Evolutionary conservation across 2,888 invertebrate species (phyloP).

Genomic region (Oscheius sp.): DNA sequence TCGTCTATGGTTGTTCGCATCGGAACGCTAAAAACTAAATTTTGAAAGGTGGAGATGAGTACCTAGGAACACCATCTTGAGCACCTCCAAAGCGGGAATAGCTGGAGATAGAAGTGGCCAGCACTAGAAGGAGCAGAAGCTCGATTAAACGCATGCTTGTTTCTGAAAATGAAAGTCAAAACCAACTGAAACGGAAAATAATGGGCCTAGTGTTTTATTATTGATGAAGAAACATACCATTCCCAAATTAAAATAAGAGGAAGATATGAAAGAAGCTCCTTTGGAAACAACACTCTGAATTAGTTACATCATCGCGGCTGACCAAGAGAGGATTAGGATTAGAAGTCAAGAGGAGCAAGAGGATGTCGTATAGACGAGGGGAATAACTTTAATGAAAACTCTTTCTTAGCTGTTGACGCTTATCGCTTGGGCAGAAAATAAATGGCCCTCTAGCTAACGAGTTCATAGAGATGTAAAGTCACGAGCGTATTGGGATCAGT

Average conservation of each 20-base stretch:
- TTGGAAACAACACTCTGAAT: no score
- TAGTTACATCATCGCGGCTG: no score
- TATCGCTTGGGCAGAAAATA: no score
- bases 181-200: no score
- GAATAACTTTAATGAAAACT: no score
- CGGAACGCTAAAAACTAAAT: neutral
- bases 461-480: no score
- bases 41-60: neutral
- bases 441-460: no score
- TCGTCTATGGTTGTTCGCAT: neutral
- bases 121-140: conserved; percentile 10
- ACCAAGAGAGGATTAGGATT: neutral
- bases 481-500: no score
- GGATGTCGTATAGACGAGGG: no score
- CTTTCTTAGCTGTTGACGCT: no score
- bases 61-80: neutral
- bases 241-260: neutral
- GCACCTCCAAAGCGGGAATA: conserved; percentile 22
- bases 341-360: neutral
- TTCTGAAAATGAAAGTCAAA: no score
- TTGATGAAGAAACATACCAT: conserved; percentile 7
- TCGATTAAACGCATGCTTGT: conserved; percentile 2
- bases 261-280: neutral
- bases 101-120: neutral
- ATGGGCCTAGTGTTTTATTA: no score